These are phyloP conservation scores for Aethina tumida DNA, from an alignment of 1,140 invertebrate genomes.

Conservation along the genomic window DNA sequence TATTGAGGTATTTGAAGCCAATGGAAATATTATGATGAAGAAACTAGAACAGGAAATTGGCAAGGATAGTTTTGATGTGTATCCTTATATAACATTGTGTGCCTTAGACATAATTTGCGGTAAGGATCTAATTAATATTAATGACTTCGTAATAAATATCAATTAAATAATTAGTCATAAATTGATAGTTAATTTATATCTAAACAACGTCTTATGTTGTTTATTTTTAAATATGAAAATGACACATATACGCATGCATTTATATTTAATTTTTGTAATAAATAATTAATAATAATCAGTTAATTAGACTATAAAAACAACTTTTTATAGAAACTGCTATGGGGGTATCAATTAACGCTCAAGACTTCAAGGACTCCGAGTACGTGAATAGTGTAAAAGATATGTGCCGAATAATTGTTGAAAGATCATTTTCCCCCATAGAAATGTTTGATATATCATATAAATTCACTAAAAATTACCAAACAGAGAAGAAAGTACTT, in stretches of 20 bases:
- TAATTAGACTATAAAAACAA: neutral
- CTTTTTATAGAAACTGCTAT: slow-evolving; percentile 51
- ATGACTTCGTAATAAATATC: neutral
- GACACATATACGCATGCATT: neutral
- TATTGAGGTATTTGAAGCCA: slow-evolving; percentile 59
- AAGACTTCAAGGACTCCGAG: slow-evolving; percentile 54
- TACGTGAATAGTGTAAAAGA: slow-evolving; percentile 63
- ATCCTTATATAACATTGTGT: slow-evolving; percentile 52
- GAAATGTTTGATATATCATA: slow-evolving; percentile 17
- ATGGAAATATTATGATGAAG: slow-evolving; percentile 48
- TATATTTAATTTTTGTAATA: neutral
- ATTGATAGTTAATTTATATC: neutral
- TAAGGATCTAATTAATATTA: slow-evolving; percentile 30
- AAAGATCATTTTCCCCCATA: slow-evolving; percentile 35
- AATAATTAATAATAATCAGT: neutral
- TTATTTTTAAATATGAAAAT: too few species aligned
- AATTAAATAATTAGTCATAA: neutral
- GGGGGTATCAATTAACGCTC: slow-evolving; percentile 57
- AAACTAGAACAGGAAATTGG: slow-evolving; percentile 43
- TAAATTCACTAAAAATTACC: slow-evolving; percentile 19
- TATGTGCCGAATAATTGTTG: slow-evolving; percentile 35
- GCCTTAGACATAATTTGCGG: slow-evolving; percentile 69
- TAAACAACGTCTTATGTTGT: too few species aligned
- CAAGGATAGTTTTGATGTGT: slow-evolving; percentile 46
- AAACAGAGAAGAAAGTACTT: slow-evolving; percentile 40